Conservation (phyloP, 1,140 invertebrate genomes). For the Drosophila rufa region DNA sequence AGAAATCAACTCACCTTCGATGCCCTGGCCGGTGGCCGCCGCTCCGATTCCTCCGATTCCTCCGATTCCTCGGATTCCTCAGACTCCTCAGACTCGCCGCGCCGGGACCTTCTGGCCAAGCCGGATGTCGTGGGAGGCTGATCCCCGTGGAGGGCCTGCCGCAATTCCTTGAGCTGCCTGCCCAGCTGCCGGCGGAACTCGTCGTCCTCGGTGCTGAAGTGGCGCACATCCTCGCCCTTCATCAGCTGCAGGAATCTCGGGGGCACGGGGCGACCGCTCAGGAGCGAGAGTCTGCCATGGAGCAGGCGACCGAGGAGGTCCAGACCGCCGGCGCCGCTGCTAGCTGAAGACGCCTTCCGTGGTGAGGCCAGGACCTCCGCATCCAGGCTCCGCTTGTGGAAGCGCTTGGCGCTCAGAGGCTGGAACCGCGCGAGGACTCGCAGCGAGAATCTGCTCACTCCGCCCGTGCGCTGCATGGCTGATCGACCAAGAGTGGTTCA, state of each 20-base stretch:
- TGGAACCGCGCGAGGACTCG: background rate
- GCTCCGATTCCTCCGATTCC: background rate
- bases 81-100: background rate
- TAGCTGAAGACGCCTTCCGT: background rate
- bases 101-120: background rate
- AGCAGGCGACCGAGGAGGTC: conserved; percentile 2
- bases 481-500: too few relatives aligned
- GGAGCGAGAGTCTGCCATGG: background rate
- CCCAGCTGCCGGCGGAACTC: conserved; percentile 15
- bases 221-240: background rate
- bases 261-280: background rate
- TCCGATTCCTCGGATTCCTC: background rate
- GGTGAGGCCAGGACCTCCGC: background rate
- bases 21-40: background rate
- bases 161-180: conserved; percentile 22
- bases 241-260: background rate
- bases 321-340: background rate
- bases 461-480: background rate
- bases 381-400: too few relatives aligned
- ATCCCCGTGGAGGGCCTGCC: background rate
- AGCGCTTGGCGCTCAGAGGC: background rate
- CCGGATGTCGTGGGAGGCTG: background rate
- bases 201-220: conserved; percentile 11
- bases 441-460: background rate
- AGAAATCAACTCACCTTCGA: background rate